These are phyloP conservation scores for Nebria brevicollis DNA, from an alignment of 2,888 invertebrate genomes.

Conservation along the genomic window DNA sequence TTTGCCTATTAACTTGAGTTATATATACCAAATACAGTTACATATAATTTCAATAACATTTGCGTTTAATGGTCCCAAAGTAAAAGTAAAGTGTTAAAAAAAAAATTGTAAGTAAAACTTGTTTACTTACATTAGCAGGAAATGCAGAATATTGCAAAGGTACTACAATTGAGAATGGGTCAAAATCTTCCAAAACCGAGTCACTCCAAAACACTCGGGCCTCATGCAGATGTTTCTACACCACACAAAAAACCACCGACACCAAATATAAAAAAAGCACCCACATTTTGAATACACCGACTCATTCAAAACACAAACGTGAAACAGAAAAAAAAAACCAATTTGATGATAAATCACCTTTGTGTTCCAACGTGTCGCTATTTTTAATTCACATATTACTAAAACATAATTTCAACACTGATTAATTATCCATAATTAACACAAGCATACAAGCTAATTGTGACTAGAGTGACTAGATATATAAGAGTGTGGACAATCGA, in stretches of 20 bases:
- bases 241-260: slow-evolving; percentile 57
- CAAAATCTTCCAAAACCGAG: slow-evolving; percentile 59
- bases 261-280: slow-evolving; percentile 49
- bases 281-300: neutral
- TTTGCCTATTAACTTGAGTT: no score
- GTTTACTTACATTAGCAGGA: slow-evolving; percentile 61
- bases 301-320: neutral
- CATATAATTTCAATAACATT: neutral
- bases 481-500: no score
- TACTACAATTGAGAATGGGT: slow-evolving; percentile 60
- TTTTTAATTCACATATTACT: no score
- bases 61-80: neutral
- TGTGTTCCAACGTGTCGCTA: neutral
- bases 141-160: slow-evolving; percentile 61
- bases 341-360: neutral
- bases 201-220: slow-evolving; percentile 70
- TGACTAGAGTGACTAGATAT: no score
- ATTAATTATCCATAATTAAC: neutral
- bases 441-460: no score
- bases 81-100: slow-evolving; percentile 3
- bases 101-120: neutral
- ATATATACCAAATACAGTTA: no score
- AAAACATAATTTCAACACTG: no score
- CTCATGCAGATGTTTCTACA: slow-evolving; percentile 72
- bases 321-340: neutral